Base-by-base conservation (phyloP, 2,888 invertebrate genomes). In the Ochlodes sylvanus region DNA sequence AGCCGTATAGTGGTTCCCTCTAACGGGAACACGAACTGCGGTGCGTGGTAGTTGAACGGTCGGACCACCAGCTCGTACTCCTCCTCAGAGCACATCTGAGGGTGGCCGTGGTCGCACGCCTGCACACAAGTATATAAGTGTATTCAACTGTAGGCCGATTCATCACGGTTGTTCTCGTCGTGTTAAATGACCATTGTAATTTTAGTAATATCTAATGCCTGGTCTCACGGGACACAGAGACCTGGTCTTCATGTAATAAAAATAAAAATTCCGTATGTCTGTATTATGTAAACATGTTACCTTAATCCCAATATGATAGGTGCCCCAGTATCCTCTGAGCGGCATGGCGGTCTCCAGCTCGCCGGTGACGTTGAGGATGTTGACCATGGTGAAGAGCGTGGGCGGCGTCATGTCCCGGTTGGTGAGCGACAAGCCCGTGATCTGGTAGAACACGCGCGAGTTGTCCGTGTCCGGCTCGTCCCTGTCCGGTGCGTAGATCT, bases 41-140 rank as follows among this genome's bases (percentile, higher is more conserved):
- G 96, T 1, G 79, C 75, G 72, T 94, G 83, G 82, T 93, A 96
- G 84, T 96, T 96, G 82, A 87, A 94, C 0, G 95, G 95, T 0
- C 80, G 82, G 32, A 96, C 81, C 69, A 81, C 79, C 60, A 95
- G 75, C 61, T 87, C 76, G 80, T 94, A 95, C 4, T 77, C 84
- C 71, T 89, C 86, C 38, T 84, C 79, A 0, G 90, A 88, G 0
- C 76, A 75, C 73, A 83, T 80, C 32, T 79, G 89, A 15, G 91
- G 89, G 0, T 80, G 74, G 27, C 95, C 95, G 73, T 93, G 90
- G 85, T 95, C 95, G 72, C 79, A 90, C 0, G 94, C 94, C 94
- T 95, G 76, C n/a, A 56, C 5, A 27, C 27, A 27, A 27, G 3
- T 5, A 27, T 4, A 4, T 27, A n/a, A n/a, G n/a, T 27, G 5